Evolutionary conservation across 37 sponge, comb jelly and placozoan genomes (phyloP).

Genomic region (Halisarca cf. caerulea): DNA sequence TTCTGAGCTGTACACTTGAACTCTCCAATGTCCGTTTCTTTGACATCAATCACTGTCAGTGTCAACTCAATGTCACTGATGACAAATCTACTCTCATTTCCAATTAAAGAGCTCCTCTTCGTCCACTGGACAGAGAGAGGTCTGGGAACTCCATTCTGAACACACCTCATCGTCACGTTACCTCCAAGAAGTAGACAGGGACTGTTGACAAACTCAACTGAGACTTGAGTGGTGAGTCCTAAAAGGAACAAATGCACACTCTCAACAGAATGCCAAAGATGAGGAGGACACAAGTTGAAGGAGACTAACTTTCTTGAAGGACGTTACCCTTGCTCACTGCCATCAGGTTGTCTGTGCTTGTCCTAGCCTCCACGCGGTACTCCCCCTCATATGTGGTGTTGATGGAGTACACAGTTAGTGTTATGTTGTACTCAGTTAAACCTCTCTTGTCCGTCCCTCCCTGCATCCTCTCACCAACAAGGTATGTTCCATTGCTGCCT

Average conservation of each 20-base stretch:
- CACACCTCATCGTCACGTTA: constrained; percentile 33
- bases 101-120: background rate
- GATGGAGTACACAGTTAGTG: background rate
- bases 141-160: constrained; percentile 33
- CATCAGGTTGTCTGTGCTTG: background rate
- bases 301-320: background rate
- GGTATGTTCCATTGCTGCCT: constrained; percentile 1
- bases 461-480: background rate
- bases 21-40: background rate
- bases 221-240: constrained; percentile 1
- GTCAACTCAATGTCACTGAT: background rate
- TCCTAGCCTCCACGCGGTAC: background rate
- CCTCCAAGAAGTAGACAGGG: constrained; percentile 11
- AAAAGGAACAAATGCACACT: background rate
- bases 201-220: background rate
- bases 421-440: constrained; percentile 11
- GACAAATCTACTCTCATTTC: background rate
- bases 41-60: background rate
- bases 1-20: background rate
- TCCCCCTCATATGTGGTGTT: background rate
- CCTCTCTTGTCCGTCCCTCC: background rate
- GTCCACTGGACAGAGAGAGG: constrained; percentile 24
- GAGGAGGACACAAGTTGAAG: background rate
- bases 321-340: background rate
- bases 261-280: background rate